phyloP scores from a whole-genome alignment of 2,797 vertebrate species.

The Anguilla obscura region DNA sequence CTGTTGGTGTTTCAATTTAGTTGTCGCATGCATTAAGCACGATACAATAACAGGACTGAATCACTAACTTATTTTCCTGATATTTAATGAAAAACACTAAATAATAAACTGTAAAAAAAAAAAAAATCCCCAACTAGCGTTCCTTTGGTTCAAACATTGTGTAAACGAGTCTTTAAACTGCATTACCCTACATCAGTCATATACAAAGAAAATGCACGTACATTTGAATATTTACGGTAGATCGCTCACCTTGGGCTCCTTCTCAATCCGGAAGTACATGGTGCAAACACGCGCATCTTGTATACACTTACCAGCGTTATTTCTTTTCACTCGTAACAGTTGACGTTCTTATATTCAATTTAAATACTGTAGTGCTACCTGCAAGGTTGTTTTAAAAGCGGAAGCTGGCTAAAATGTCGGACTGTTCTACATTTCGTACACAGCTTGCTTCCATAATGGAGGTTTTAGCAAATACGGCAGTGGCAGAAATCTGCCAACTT shows the following conservation, averaged over 20 bases:
- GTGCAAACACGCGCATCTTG: background rate
- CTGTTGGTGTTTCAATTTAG: background rate
- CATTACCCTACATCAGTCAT: background rate
- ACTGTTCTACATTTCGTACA: slow-evolving; percentile 33
- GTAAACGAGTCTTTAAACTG: background rate
- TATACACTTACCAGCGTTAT: background rate
- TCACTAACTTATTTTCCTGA: background rate
- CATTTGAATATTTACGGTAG: slow-evolving; percentile 4
- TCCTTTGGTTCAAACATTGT: background rate
- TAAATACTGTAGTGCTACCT: background rate
- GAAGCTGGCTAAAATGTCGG: slow-evolving; percentile 33
- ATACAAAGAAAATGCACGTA: background rate
- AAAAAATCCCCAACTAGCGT: background rate
- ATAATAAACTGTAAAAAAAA: background rate
- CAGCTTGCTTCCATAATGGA: slow-evolving; percentile 53
- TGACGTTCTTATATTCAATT: background rate
- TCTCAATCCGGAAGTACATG: slow-evolving; percentile 7
- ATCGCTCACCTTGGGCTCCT: background rate
- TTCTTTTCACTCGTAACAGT: background rate
- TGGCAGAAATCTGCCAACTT: slow-evolving; percentile 46
- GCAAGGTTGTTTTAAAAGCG: background rate
- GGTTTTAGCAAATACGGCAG: slow-evolving; percentile 47
- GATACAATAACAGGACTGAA: background rate
- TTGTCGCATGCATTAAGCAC: background rate
- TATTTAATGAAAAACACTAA: background rate